Base-by-base conservation (phyloP, 2,797 vertebrate species). In the Nannoperca australis region DNA sequence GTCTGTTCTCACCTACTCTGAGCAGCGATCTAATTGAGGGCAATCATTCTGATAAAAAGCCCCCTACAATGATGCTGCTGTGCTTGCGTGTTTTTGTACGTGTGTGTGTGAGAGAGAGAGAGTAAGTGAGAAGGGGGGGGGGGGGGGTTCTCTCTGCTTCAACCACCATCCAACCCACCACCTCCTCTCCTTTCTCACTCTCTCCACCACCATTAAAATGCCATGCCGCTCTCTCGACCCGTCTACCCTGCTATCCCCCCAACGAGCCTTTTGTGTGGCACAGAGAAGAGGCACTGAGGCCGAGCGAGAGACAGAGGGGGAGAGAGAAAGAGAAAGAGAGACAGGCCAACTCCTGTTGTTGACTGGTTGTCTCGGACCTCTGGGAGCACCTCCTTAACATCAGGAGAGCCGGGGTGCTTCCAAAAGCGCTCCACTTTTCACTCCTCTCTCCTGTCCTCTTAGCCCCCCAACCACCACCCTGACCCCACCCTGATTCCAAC, bases 21-120 rank as follows among this genome's bases (percentile, higher is more conserved):
- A 85, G 93, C 95, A 95, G 91, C 47, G 96, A 97, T 96, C 96
- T 97, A 97, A 97, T 96, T 97, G 96, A 96, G 96, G 96, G 94
- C 87, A 95, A 96, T 96, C 95, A 94, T 97, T 96, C 94, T 95
- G 94, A 95, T 94, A 93, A 94, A 92, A 92, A 91, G 94, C 91
- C 93, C 93, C 92, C 88, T 91, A 79, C 93, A 95, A 91, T 93
- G 91, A 94, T 89, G 91, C 93, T 92, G 72, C 78, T 75, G 55
- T 74, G 75, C 54, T 65, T 69, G 56, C 9, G 4, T 65, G 47
- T 73, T 40, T 73, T 44, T 53, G 58, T 77, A 8, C 1, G 6
- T 53, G 51, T 66, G n/a, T 65, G 51, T 50, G 54, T 55, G 10
- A 32, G 30, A 32, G 30, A 32, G 30, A 32, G 32, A 32, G 32